These are phyloP conservation scores for Pica pica DNA, from an alignment of 2,113 vertebrate species.

Conservation along the genomic window DNA sequence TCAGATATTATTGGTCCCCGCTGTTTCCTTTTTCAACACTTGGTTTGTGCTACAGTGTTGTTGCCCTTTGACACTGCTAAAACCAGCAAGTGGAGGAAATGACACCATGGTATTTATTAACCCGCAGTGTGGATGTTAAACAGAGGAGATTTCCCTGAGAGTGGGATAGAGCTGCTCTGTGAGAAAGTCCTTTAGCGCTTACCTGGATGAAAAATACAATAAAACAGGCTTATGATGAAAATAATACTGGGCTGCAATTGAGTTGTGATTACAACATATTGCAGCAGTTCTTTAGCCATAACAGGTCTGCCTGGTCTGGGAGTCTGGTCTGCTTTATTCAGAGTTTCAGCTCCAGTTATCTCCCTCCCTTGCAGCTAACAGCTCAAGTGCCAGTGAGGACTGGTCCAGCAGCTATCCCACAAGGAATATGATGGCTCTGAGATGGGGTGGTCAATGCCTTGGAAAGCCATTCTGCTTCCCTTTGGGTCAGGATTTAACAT, in stretches of 20 bases:
- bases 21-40: background rate
- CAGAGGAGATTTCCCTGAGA: background rate
- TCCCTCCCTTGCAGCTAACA: background rate
- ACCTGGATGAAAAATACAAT: background rate
- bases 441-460: background rate
- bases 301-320: background rate
- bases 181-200: background rate
- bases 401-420: background rate
- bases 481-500: background rate
- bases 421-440: background rate
- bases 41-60: background rate
- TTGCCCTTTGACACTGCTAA: background rate
- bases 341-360: background rate
- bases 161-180: background rate
- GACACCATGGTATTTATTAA: background rate
- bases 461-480: background rate
- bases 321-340: background rate
- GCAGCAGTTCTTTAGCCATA: background rate
- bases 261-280: background rate
- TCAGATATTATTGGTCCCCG: background rate
- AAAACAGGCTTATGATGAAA: background rate
- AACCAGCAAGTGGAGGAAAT: constrained; percentile 3
- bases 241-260: background rate
- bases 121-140: background rate
- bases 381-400: background rate